phyloP scores from a whole-genome alignment of 2,888 invertebrate species.

The Acleris emargana region DNA sequence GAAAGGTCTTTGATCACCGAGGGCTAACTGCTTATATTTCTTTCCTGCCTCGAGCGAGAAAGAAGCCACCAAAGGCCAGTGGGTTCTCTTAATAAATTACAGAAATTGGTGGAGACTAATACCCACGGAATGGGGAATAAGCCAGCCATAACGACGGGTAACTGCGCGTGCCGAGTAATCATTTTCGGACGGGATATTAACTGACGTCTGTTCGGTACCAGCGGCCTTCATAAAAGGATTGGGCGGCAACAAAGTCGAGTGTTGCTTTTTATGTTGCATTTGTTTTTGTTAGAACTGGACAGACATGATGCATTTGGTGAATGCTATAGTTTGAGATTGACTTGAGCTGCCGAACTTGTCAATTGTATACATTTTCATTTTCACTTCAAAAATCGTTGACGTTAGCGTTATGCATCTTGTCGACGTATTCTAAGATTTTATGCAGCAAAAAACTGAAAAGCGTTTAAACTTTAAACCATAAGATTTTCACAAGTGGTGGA shows the following conservation, averaged over 20 bases:
- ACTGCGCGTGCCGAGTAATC: slow-evolving; percentile 78
- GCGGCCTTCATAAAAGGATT: slow-evolving; percentile 68
- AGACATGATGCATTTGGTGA: no score
- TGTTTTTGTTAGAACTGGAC: not conserved
- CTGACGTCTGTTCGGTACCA: slow-evolving; percentile 70
- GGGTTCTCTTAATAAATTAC: slow-evolving; percentile 81
- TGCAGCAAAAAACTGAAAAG: no score
- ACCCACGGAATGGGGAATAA: slow-evolving; percentile 78
- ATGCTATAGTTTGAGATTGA: no score
- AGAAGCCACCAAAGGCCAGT: slow-evolving; percentile 71
- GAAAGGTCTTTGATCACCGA: slow-evolving; percentile 78
- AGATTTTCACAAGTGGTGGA: no score
- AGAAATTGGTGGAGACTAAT: slow-evolving; percentile 80
- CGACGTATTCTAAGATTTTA: no score
- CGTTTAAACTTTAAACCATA: no score
- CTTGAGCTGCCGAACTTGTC: no score
- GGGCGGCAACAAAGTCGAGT: slow-evolving; percentile 41
- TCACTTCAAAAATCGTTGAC: no score
- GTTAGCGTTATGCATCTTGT: no score
- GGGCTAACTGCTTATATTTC: slow-evolving; percentile 71
- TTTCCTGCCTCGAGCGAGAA: slow-evolving; percentile 62
- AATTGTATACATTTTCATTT: no score
- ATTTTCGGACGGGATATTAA: slow-evolving; percentile 79
- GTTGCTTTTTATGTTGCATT: not conserved
- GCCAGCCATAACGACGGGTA: slow-evolving; percentile 76